phyloP scores from a whole-genome alignment of 2,113 vertebrate species.

The Parus major region DNA sequence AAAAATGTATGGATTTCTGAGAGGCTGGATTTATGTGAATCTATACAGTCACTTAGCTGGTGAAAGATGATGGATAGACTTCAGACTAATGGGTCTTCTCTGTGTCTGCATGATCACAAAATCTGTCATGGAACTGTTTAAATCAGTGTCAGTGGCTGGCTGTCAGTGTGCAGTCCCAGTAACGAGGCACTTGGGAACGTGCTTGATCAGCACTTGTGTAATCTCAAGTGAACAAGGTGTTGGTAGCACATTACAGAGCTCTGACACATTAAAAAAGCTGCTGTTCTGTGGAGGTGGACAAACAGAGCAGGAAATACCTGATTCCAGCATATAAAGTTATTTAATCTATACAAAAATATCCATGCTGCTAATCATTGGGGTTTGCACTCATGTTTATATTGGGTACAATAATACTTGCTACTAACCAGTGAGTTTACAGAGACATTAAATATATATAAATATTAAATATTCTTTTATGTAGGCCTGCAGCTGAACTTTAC shows the following conservation, averaged over 20 bases:
- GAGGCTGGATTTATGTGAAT: background rate
- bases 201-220: background rate
- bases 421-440: background rate
- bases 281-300: background rate
- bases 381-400: background rate
- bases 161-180: background rate
- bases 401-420: background rate
- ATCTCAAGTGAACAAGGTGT: background rate
- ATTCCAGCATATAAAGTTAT: background rate
- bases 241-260: background rate
- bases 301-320: background rate
- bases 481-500: slow-evolving; percentile 87
- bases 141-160: background rate
- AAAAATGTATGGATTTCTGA: background rate
- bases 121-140: background rate
- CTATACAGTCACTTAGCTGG: background rate
- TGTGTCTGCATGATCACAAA: background rate
- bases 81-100: background rate
- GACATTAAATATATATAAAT: background rate
- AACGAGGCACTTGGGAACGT: background rate
- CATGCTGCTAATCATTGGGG: background rate
- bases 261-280: background rate
- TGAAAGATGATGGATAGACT: background rate
- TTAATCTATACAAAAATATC: background rate
- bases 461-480: slow-evolving; percentile 58